A percentile compares a stretch with the other conserved stretches of the same genome.
Evolutionary conservation across 2,888 invertebrate species (phyloP).

Genomic region (Erebia epiphron): DNA sequence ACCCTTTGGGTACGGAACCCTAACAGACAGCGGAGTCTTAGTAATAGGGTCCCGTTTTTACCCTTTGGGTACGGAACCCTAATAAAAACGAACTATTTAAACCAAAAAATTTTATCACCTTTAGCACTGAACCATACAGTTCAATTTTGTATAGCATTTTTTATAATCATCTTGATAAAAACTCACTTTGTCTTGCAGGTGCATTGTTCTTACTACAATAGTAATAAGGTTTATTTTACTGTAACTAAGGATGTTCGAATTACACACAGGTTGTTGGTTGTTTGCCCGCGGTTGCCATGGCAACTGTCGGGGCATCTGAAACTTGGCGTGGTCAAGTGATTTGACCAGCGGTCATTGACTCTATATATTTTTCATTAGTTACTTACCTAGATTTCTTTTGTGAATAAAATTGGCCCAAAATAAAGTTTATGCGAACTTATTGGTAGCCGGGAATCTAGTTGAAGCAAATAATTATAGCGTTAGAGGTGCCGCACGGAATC

Average conservation of each 20-base stretch:
- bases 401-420: background rate
- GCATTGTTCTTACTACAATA: background rate
- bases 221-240: background rate
- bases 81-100: background rate
- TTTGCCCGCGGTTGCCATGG: constrained; percentile 61
- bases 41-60: no score
- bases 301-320: constrained; percentile 72
- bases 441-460: no score
- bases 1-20: no score
- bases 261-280: constrained; percentile 47
- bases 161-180: background rate
- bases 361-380: constrained; percentile 37
- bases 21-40: no score
- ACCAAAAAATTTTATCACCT: constrained; percentile 5
- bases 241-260: background rate
- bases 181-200: constrained; percentile 2
- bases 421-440: no score
- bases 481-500: no score
- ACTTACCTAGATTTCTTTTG: constrained; percentile 15
- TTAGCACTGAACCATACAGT: background rate
- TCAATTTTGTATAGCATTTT: background rate
- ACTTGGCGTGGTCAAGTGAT: constrained; percentile 56
- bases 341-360: constrained; percentile 61
- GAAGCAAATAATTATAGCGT: no score
- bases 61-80: background rate